These are phyloP conservation scores for Hydractinia symbiolongicarpus DNA, from an alignment of 30 jellyfish, hydroid and myxozoan genomes.

Conservation along the genomic window DNA sequence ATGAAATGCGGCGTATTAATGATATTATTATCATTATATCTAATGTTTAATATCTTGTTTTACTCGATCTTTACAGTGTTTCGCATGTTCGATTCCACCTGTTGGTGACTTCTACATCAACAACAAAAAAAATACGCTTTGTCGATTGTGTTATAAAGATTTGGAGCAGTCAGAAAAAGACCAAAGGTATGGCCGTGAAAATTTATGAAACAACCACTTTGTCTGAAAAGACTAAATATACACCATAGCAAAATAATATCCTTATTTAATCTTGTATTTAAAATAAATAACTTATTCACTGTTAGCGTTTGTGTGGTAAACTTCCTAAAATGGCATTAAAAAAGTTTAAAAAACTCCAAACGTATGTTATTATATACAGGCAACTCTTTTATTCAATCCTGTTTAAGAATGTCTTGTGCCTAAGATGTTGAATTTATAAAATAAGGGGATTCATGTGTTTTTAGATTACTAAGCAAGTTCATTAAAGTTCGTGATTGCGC, in stretches of 20 bases:
- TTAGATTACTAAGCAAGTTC: slow-evolving; percentile 31
- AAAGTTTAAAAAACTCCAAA: background rate
- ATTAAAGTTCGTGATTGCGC: slow-evolving; percentile 80
- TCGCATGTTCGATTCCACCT: slow-evolving; percentile 47
- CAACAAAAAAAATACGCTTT: slow-evolving; percentile 33
- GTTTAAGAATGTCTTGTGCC: background rate
- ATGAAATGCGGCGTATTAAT: no score
- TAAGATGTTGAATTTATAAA: background rate
- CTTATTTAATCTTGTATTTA: background rate
- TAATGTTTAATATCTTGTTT: background rate
- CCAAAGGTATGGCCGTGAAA: background rate
- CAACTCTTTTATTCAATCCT: background rate
- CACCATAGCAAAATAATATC: background rate
- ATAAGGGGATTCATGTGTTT: background rate
- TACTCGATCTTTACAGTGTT: slow-evolving; percentile 45
- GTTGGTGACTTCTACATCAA: slow-evolving; percentile 60
- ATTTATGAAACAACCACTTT: background rate
- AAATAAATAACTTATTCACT: background rate
- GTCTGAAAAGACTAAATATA: background rate
- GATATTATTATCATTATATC: no score
- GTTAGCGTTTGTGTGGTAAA: background rate
- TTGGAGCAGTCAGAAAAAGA: slow-evolving; percentile 16
- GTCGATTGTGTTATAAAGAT: slow-evolving; percentile 54
- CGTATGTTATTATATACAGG: background rate
- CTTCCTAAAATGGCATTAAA: background rate